Conservation (phyloP, 2,888 invertebrate genomes). For the Hirtodrosophila cameraria region DNA sequence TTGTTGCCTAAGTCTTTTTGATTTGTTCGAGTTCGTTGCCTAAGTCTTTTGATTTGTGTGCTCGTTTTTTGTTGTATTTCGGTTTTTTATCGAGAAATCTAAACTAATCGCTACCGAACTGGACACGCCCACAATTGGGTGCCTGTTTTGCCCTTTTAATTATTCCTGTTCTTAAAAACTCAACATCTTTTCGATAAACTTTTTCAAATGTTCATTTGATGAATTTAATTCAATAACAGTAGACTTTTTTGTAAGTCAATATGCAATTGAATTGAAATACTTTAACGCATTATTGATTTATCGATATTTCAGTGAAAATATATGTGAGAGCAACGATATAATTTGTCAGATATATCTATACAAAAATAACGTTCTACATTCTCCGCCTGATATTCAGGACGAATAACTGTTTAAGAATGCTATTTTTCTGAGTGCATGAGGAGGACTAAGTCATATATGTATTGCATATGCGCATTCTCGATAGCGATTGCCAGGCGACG, state of each 20-base stretch:
- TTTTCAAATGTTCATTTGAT: too few species aligned
- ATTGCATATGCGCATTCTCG: slow-evolving; percentile 33
- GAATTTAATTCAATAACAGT: too few species aligned
- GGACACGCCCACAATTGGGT: slow-evolving; percentile 60
- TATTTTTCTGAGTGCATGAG: slow-evolving; percentile 24
- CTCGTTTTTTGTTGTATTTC: slow-evolving; percentile 15
- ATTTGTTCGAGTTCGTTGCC: slow-evolving; percentile 64
- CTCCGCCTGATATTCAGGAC: too few species aligned
- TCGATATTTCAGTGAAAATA: too few species aligned
- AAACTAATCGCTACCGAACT: slow-evolving; percentile 72
- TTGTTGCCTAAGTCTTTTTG: too few species aligned
- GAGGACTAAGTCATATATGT: slow-evolving; percentile 17
- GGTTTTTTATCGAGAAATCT: slow-evolving; percentile 37
- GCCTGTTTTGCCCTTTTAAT: slow-evolving; percentile 78
- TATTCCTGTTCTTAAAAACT: slow-evolving; percentile 70
- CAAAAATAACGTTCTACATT: too few species aligned
- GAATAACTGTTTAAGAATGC: too few species aligned
- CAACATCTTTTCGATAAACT: slow-evolving; percentile 58
- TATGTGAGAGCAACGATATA: too few species aligned
- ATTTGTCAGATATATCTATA: too few species aligned
- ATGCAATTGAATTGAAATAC: too few species aligned
- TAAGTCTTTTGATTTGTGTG: slow-evolving; percentile 68
- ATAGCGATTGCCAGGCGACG: slow-evolving; percentile 57
- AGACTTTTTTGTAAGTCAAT: too few species aligned
- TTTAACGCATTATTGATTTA: too few species aligned